These are phyloP conservation scores for Orthosia cruda DNA, from an alignment of 2,888 invertebrate species.

Conservation along the genomic window DNA sequence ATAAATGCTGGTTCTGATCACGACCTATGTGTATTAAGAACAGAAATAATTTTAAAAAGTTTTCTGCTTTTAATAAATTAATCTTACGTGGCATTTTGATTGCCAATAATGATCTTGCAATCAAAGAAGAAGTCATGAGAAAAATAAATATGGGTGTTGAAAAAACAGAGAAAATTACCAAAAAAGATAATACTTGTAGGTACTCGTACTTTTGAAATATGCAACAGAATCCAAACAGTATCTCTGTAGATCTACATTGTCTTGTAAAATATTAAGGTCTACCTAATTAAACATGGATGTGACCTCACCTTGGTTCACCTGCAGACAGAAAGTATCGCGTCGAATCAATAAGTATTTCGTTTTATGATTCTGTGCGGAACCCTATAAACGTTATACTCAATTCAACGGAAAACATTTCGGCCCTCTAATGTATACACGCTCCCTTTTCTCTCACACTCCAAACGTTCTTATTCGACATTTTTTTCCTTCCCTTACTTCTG, in stretches of 20 bases:
- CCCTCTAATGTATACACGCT: constrained; percentile 72
- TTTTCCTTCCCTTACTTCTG: constrained; percentile 78
- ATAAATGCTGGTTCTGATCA: not conserved
- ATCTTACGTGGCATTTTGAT: not conserved
- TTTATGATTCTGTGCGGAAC: constrained; percentile 63
- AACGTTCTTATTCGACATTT: constrained; percentile 82
- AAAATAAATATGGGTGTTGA: no score
- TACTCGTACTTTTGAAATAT: not conserved
- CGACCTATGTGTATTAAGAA: no score
- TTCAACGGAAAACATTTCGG: constrained; percentile 74
- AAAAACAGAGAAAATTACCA: not conserved
- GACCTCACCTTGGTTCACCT: constrained; percentile 44
- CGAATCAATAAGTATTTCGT: constrained; percentile 63
- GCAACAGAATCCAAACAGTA: not conserved
- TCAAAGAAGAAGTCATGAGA: not conserved
- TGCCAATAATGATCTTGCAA: not conserved
- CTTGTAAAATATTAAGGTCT: constrained; percentile 39
- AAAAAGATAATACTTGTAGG: not conserved
- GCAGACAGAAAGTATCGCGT: constrained; percentile 43
- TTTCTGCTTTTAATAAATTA: not conserved
- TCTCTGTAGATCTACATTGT: constrained; percentile 24
- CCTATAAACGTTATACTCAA: constrained; percentile 70
- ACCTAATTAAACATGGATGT: constrained; percentile 51
- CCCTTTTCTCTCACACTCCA: constrained; percentile 75
- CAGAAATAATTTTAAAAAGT: no score